phyloP scores from a whole-genome alignment of 2,888 invertebrate genomes.

The Odontocerum albicorne region DNA sequence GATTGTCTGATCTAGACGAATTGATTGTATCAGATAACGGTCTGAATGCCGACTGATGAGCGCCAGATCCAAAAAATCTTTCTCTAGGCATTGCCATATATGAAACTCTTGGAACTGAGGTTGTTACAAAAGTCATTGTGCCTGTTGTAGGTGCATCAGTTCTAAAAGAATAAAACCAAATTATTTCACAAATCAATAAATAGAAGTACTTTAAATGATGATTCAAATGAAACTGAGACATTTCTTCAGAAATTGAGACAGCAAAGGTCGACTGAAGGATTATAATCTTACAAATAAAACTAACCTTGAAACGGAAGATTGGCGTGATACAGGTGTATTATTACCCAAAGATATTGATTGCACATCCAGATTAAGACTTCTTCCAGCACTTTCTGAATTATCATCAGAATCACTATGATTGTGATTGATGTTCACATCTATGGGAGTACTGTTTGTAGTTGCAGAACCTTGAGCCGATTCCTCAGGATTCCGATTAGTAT shows the following conservation, averaged over 20 bases:
- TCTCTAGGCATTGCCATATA: constrained; percentile 12
- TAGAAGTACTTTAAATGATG: neutral
- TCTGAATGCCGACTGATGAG: constrained; percentile 20
- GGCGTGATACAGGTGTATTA: neutral
- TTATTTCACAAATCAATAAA: too few species aligned
- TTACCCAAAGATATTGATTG: constrained; percentile 18
- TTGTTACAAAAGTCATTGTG: constrained; percentile 19
- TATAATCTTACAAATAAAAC: neutral
- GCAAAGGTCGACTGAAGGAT: too few species aligned
- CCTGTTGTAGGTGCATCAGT: constrained; percentile 1
- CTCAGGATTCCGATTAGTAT: neutral
- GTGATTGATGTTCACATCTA: too few species aligned
- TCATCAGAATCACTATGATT: constrained; percentile 45
- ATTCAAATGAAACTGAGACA: too few species aligned
- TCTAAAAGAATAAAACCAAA: too few species aligned
- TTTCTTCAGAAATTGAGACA: too few species aligned
- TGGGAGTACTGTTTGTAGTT: neutral
- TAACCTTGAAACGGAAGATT: constrained; percentile 4
- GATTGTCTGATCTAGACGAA: constrained; percentile 2
- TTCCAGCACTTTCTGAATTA: constrained; percentile 3
- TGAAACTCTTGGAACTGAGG: constrained; percentile 18
- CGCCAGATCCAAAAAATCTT: constrained; percentile 16
- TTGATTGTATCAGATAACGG: constrained; percentile 10
- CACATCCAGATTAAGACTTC: constrained; percentile 13
- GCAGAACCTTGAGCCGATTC: neutral